phyloP scores from a whole-genome alignment of 2,113 vertebrate genomes.

The Brachionichthys hirsutus region DNA sequence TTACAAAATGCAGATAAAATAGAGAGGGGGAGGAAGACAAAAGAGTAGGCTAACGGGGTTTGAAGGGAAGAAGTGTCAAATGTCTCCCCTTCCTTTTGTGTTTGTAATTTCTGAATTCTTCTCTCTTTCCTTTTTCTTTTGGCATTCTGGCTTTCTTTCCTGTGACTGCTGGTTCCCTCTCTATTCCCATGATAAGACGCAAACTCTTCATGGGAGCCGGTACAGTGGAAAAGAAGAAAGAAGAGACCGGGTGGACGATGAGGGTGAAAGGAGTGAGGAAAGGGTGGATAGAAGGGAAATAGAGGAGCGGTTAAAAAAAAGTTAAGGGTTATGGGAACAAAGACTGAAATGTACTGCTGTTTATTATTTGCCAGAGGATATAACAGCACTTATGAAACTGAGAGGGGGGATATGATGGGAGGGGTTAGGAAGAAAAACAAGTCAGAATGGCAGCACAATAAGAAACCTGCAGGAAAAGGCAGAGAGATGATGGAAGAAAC shows the following conservation, averaged over 20 bases:
- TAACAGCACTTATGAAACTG: constrained; percentile 23
- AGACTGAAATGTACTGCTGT: constrained; percentile 36
- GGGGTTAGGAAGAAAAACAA: not conserved
- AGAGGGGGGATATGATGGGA: not conserved
- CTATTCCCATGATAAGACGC: too few species aligned
- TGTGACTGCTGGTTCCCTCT: constrained; percentile 1
- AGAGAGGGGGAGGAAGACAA: constrained; percentile 27
- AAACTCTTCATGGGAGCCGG: constrained; percentile 2
- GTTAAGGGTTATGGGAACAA: constrained; percentile 39
- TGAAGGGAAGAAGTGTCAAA: constrained; percentile 28
- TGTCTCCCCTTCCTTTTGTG: constrained; percentile 9
- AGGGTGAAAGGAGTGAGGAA: constrained; percentile 12
- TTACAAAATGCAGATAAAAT: constrained; percentile 38
- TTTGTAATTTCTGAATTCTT: constrained; percentile 18
- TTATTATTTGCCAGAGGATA: constrained; percentile 49
- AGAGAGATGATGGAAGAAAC: not conserved
- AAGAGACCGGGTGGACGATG: constrained; percentile 1
- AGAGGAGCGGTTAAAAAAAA: constrained; percentile 28
- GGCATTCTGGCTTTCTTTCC: too few species aligned
- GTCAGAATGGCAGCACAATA: not conserved
- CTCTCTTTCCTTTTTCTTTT: too few species aligned
- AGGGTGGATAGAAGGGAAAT: constrained; percentile 23
- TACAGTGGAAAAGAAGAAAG: constrained; percentile 1
- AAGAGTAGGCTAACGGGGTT: constrained; percentile 27
- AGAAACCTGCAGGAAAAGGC: not conserved